Evolutionary conservation across 1,140 invertebrate species (phyloP).

Genomic region (Drosophila sproati): DNA sequence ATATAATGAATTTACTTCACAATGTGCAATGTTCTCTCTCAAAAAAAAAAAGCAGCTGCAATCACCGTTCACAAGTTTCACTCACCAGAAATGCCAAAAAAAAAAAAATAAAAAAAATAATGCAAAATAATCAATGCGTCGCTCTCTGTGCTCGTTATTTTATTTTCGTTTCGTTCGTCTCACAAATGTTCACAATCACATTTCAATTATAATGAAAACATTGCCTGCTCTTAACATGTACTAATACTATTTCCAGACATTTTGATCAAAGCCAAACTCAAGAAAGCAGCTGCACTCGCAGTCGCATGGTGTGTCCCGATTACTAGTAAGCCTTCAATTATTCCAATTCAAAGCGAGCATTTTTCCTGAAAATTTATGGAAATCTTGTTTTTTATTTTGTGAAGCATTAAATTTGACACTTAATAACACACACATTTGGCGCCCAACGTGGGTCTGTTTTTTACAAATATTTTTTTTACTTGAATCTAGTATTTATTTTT

Average conservation of each 20-base stretch:
- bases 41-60: neutral
- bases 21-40: neutral
- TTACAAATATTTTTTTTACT: too few relatives aligned
- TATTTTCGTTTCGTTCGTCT: neutral
- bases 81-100: neutral
- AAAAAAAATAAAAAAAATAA: too few relatives aligned
- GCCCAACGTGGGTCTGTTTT: neutral
- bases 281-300: conserved; percentile 25
- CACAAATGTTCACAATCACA: conserved; percentile 1
- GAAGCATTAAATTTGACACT: neutral
- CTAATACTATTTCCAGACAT: conserved; percentile 30
- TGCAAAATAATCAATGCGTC: neutral
- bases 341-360: neutral
- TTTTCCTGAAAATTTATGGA: neutral
- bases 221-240: conserved; percentile 29
- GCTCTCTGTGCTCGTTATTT: neutral
- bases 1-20: conserved; percentile 3
- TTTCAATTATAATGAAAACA: neutral
- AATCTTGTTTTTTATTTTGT: neutral
- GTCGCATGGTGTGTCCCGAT: conserved; percentile 22
- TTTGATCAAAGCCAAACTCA: conserved; percentile 12
- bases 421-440: neutral
- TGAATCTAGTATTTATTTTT: too few relatives aligned
- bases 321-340: conserved; percentile 32
- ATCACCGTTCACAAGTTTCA: neutral